Conservation (phyloP, 2,113 vertebrate species). For the Baryphthengus martii region DNA sequence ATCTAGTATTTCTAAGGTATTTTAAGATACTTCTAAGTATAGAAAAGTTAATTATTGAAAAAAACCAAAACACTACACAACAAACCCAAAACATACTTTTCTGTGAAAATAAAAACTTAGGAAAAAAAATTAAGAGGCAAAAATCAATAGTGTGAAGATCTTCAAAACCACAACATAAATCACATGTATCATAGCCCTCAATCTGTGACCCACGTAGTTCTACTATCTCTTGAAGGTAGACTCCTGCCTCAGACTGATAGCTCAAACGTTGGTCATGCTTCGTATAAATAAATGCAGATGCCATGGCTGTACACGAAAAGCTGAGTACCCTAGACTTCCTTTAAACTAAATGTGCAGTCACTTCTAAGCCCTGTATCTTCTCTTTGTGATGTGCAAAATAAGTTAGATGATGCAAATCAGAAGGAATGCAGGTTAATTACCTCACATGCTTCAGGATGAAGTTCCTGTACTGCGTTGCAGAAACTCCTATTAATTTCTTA, state of each 20-base stretch:
- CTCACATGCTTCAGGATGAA: background rate
- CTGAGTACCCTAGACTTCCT: background rate
- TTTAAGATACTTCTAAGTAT: background rate
- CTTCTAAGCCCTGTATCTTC: background rate
- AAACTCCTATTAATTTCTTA: background rate
- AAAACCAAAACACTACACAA: too few relatives aligned
- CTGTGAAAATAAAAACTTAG: background rate
- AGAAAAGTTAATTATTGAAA: background rate
- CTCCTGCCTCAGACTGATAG: background rate
- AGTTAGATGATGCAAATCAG: background rate
- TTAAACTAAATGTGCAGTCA: background rate
- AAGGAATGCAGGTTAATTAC: background rate
- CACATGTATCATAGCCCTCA: fast-evolving
- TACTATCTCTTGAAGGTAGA: background rate
- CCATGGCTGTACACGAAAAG: background rate
- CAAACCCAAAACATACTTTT: fast-evolving
- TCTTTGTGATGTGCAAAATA: background rate
- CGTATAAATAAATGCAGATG: background rate
- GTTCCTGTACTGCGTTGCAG: background rate
- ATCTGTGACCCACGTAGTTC: background rate
- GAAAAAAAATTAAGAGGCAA: background rate
- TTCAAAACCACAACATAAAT: background rate
- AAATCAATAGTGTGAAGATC: background rate
- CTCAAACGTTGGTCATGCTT: background rate
- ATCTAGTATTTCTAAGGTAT: background rate